Base-by-base conservation (phyloP, 2,888 invertebrate species). In the Anthrax anthrax region DNA sequence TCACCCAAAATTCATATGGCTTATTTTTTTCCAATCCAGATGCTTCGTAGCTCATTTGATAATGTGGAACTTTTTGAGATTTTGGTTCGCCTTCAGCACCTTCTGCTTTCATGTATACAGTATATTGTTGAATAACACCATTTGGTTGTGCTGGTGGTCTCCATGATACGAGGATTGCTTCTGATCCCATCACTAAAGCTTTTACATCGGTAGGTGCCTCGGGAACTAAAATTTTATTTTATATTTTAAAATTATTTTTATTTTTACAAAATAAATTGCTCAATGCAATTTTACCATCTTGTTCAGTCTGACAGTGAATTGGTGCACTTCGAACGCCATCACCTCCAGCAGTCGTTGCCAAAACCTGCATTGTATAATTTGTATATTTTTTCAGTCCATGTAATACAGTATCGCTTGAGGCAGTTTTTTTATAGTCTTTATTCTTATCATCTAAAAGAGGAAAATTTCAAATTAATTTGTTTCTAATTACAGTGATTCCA, bases 321-420 rank as follows among this genome's bases (percentile, higher is more conserved):
- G 69, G 57, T n/a, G 59, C 57, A 55, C 69, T 69, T 55, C 89
- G 80, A 40, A 91, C 91, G 51, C 95, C 94, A 65, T 95, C 94
- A 13, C 96, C 96, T 53, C 91, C 94, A 47, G 91, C 84, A 9
- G 95, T 95, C 59, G 84, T 94, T 18, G 95, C 92, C 57, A 94
- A 71, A 32, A 96, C 91, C 74, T 94, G 91, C 81, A 96, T 89
- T 48, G 91, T 94, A 70, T 95, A 96, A 71, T 96, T 95, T 3
- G 94, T 95, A 70, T 83, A 94, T 66, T 92, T 92, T 67, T 89
- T 87, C 45, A 96, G 74, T 44, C 90, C 90, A 62, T 90, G 90
- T n/a, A 91, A 75, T 58, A 90, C 90, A 1, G 90, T 90, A 69
- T 91, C 90, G 58, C 87, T 88, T 53, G 88, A 86, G n/a, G 88